Conservation (phyloP, 2,113 vertebrate genomes). For the Pedionomus torquatus region DNA sequence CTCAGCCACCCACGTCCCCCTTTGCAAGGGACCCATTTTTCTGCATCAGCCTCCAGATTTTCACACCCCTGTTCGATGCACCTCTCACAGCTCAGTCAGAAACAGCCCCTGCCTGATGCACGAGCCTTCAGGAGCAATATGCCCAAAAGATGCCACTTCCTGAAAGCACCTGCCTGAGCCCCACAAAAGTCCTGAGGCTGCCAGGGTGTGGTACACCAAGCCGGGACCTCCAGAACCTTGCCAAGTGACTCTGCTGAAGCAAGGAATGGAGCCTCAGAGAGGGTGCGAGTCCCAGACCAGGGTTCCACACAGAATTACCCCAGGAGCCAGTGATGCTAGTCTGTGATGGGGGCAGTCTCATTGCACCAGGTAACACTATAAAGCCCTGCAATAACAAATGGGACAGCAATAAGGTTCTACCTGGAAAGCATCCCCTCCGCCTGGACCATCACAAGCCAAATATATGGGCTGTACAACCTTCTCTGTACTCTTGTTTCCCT, state of each 20-base stretch:
- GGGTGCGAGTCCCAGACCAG: background rate
- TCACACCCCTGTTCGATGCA: background rate
- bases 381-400: background rate
- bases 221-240: background rate
- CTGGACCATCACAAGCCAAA: background rate
- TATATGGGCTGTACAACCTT: background rate
- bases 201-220: accelerated
- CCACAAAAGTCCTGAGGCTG: background rate
- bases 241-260: background rate
- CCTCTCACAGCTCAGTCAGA: background rate
- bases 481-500: background rate
- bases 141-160: background rate
- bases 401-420: background rate
- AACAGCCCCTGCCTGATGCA: background rate
- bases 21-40: background rate
- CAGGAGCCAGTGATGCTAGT: background rate
- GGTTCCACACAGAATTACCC: background rate
- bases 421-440: background rate
- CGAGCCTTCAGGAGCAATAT: background rate
- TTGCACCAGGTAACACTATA: background rate
- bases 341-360: background rate
- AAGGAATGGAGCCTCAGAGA: background rate
- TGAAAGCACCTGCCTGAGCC: background rate
- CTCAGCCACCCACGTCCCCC: background rate
- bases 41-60: background rate